These are phyloP conservation scores for Cynoglossus semilaevis DNA, from an alignment of 2,113 vertebrate genomes.

Conservation along the genomic window DNA sequence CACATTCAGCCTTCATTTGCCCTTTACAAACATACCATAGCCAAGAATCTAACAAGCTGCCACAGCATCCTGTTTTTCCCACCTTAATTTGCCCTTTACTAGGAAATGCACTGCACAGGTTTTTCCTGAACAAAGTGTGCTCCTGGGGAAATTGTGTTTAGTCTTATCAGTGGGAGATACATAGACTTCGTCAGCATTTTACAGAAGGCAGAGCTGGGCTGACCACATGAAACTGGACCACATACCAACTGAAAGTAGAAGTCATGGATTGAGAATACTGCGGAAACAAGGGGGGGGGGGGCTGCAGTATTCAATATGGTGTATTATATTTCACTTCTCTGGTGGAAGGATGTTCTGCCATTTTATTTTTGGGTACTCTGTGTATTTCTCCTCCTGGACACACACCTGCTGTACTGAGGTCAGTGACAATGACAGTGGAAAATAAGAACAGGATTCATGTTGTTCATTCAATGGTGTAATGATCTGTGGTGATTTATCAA, in stretches of 20 bases:
- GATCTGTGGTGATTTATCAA: constrained; percentile 6
- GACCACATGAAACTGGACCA: constrained; percentile 42
- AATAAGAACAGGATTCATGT: not conserved
- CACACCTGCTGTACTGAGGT: not conserved
- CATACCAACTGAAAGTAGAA: constrained; percentile 54
- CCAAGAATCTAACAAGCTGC: constrained; percentile 21
- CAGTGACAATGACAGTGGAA: constrained; percentile 10
- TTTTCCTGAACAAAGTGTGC: constrained; percentile 47
- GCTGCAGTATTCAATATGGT: constrained; percentile 41
- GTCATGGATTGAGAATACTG: constrained; percentile 57
- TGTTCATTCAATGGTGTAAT: constrained; percentile 12
- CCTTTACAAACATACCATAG: constrained; percentile 17
- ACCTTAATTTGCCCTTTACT: constrained; percentile 63
- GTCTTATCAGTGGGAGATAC: constrained; percentile 68
- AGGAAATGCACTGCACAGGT: constrained; percentile 49
- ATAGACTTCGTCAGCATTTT: constrained; percentile 56
- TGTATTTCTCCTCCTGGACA: constrained; percentile 2
- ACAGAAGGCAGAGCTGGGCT: constrained; percentile 57
- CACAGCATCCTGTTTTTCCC: constrained; percentile 19
- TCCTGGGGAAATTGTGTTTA: constrained; percentile 68
- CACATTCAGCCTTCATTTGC: constrained; percentile 25
- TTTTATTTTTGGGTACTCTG: constrained; percentile 7
- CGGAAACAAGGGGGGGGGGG: constrained; percentile 55
- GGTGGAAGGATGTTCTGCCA: not conserved
- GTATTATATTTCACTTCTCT: constrained; percentile 53